Conservation (phyloP, 2,113 vertebrate genomes). For the Hippocampus barbouri region DNA sequence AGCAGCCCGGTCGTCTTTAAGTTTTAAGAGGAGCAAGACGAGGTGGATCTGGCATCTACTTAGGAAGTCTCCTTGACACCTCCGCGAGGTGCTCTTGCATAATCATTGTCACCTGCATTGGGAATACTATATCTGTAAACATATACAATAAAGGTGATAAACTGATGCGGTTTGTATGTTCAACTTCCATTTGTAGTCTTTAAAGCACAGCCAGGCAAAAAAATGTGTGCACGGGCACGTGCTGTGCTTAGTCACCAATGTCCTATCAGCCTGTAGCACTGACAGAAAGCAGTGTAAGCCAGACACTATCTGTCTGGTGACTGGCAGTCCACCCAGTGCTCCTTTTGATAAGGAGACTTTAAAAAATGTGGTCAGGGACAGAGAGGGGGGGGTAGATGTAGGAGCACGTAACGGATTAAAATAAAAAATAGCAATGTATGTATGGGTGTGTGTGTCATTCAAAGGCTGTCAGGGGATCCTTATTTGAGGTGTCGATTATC, state of each 20-base stretch:
- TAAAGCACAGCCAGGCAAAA: not conserved
- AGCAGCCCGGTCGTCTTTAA: no score
- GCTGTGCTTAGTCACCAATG: not conserved
- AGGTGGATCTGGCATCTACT: no score
- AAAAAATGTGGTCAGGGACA: slow-evolving; percentile 1
- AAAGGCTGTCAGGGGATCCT: not conserved
- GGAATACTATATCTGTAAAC: no score
- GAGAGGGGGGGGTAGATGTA: not conserved
- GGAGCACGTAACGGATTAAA: not conserved
- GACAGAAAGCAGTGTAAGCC: slow-evolving; percentile 5
- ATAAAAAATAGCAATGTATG: not conserved
- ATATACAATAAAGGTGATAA: not conserved
- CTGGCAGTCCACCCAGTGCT: not conserved
- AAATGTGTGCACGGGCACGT: not conserved
- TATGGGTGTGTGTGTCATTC: not conserved
- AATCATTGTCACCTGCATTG: not conserved
- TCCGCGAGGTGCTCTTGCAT: no score
- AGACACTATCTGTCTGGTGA: slow-evolving; percentile 11
- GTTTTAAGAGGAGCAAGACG: no score
- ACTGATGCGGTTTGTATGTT: not conserved
- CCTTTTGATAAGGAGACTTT: slow-evolving; percentile 1
- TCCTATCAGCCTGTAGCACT: slow-evolving; percentile 7
- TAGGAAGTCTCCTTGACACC: no score
- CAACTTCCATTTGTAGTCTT: not conserved
- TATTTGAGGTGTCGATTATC: no score